Base-by-base conservation (phyloP, 2,888 invertebrate genomes). In the Diaprepes abbreviatus region DNA sequence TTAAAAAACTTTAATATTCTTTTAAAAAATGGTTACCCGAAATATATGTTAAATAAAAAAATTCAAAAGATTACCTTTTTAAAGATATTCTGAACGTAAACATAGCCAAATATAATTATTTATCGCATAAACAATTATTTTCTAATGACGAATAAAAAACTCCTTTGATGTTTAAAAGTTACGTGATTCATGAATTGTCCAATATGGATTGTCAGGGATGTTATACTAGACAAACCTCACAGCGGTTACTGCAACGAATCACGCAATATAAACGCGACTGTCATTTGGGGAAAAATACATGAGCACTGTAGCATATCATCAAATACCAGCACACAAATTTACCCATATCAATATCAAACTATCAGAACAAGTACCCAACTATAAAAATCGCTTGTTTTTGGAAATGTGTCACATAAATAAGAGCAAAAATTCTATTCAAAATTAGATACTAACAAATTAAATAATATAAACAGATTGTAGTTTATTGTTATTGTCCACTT, bases 21-120 rank as follows among this genome's bases (percentile, higher is more conserved):
- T n/a, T 24, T 24, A 9, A 52, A 52, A 12, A n/a, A n/a, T n/a
- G n/a, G n/a, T n/a, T n/a, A n/a, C n/a, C n/a, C n/a, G n/a, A n/a
- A n/a, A n/a, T n/a, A n/a, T n/a, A n/a, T n/a, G n/a, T n/a, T n/a
- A n/a, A n/a, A 10, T 40, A 6, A 40, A 5, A 40, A 40, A 40
- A 40, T 40, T n/a, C 12, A 40, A 40, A 40, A 40, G 12, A 12
- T 12, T 40, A 10, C 40, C 40, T 40, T 40, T 40, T 40, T 40
- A 40, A 40, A 40, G 12, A 40, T 40, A 10, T 40, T 12, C 4
- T 10, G 4, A 40, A 40, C 12, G 12, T 40, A 40, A 40, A 40
- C 6, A 40, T 40, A 40, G 40, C 40, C 4, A 40, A 40, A 40
- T 40, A 40, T 40, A 40, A 40, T 12, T 6, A 10, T 10, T 12